These are phyloP conservation scores for Pegoplata infirma DNA, from an alignment of 2,888 invertebrate genomes.

Conservation along the genomic window DNA sequence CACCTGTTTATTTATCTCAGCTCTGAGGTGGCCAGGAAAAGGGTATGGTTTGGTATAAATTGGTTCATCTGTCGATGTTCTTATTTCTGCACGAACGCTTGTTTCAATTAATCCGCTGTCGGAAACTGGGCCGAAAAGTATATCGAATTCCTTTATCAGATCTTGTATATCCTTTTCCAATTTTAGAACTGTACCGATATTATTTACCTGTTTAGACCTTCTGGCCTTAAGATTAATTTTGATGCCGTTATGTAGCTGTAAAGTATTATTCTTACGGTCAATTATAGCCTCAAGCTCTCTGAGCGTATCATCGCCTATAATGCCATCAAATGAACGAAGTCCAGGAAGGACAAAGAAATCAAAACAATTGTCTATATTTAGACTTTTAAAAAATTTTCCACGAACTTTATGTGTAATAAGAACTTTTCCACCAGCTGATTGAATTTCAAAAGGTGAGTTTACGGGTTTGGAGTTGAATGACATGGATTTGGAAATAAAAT, in stretches of 20 bases:
- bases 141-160: constrained; percentile 13
- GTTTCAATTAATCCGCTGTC: constrained; percentile 42
- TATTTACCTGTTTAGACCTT: not conserved
- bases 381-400: constrained; percentile 24
- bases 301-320: constrained; percentile 25
- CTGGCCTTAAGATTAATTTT: constrained; percentile 4
- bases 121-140: constrained; percentile 33
- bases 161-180: not conserved
- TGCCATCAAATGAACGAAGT: constrained; percentile 20
- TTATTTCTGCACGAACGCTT: constrained; percentile 46
- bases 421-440: too few species aligned
- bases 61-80: constrained; percentile 44
- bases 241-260: not conserved
- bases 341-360: constrained; percentile 23
- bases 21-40: constrained; percentile 32
- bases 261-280: constrained; percentile 13
- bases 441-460: constrained; percentile 1
- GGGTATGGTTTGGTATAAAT: constrained; percentile 55
- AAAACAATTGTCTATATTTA: not conserved
- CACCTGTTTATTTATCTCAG: constrained; percentile 6
- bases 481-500: not conserved
- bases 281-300: constrained; percentile 17
- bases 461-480: constrained; percentile 13
- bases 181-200: not conserved
- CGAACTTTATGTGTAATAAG: too few species aligned